Conservation (phyloP, 2,797 vertebrate genomes). For the Girardinus metallicus region DNA sequence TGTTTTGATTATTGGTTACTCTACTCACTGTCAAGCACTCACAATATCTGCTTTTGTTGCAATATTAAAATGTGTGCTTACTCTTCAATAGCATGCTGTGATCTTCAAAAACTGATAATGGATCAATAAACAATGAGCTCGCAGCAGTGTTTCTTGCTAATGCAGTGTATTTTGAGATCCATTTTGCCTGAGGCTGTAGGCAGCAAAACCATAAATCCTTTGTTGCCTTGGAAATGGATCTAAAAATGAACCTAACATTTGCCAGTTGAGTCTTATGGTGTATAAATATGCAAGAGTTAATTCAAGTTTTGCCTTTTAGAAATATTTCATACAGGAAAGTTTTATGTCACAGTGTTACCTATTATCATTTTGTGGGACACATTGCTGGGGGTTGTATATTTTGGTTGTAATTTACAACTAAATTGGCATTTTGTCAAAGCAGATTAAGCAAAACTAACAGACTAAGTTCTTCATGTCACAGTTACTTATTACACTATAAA, state of each 20-base stretch:
- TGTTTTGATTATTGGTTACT: constrained; percentile 65
- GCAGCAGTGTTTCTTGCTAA: constrained; percentile 13
- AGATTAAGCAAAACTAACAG: constrained; percentile 1
- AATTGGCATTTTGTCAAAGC: not conserved
- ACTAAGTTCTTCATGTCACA: not conserved
- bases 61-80: constrained; percentile 37
- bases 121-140: constrained; percentile 24
- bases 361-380: not conserved
- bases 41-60: constrained; percentile 39
- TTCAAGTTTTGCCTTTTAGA: not conserved
- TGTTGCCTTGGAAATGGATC: constrained; percentile 66
- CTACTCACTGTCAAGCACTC: constrained; percentile 50
- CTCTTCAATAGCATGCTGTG: constrained; percentile 24
- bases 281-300: not conserved
- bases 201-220: constrained; percentile 25
- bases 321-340: not conserved
- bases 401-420: not conserved
- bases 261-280: constrained; percentile 9
- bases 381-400: not conserved
- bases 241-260: constrained; percentile 47
- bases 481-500: not conserved
- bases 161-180: constrained; percentile 4
- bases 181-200: constrained; percentile 19
- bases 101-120: constrained; percentile 25
- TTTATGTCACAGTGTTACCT: not conserved